phyloP scores from a whole-genome alignment of 2,888 invertebrate species.

The Tromatobia lineatoria region DNA sequence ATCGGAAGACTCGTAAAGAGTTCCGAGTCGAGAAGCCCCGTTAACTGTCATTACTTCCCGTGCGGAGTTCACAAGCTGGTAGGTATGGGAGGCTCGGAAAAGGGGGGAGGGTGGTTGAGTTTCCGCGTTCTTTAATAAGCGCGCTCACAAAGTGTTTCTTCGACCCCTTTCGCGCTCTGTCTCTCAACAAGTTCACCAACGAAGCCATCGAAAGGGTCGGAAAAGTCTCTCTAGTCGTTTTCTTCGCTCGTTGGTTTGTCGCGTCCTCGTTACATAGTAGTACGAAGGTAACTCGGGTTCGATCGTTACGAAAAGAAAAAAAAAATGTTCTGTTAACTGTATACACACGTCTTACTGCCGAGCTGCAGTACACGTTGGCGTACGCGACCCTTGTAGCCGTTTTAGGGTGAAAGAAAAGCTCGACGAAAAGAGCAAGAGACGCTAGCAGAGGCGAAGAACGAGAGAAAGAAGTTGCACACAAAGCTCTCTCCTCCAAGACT shows the following conservation, averaged over 20 bases:
- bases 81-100: neutral
- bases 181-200: constrained; percentile 29
- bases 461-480: constrained; percentile 22
- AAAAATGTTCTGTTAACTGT: constrained; percentile 52
- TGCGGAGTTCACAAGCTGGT: constrained; percentile 29
- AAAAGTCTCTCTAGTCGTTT: constrained; percentile 33
- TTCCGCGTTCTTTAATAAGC: constrained; percentile 64
- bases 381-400: constrained; percentile 27
- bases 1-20: constrained; percentile 54
- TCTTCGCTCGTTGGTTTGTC: constrained; percentile 27
- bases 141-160: constrained; percentile 57
- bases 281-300: constrained; percentile 49
- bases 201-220: constrained; percentile 47
- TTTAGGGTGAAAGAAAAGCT: constrained; percentile 46
- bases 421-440: constrained; percentile 40
- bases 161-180: constrained; percentile 39
- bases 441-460: constrained; percentile 13
- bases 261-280: constrained; percentile 56
- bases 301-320: constrained; percentile 44
- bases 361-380: constrained; percentile 7
- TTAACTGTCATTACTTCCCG: constrained; percentile 66
- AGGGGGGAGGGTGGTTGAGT: constrained; percentile 53
- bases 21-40: constrained; percentile 48
- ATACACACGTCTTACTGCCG: constrained; percentile 30
- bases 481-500: constrained; percentile 16